Conservation (phyloP, 2,113 vertebrate species). For the Anas platyrhynchos region DNA sequence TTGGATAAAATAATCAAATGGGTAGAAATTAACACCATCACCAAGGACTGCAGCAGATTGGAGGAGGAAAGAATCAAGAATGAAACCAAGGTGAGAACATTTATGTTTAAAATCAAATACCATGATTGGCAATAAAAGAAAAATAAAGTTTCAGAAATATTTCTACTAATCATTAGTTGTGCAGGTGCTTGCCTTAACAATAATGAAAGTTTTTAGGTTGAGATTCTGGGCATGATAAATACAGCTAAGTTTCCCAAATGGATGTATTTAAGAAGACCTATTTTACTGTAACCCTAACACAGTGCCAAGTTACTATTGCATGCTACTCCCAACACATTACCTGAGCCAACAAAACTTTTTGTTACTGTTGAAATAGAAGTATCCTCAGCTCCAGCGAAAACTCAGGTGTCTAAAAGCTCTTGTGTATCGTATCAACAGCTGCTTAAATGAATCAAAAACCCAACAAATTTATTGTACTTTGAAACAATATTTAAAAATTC, state of each 20-base stretch:
- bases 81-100: background rate
- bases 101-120: background rate
- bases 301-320: background rate
- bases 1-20: background rate
- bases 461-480: background rate
- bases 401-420: background rate
- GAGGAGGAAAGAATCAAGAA: background rate
- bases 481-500: background rate
- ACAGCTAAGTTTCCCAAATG: background rate
- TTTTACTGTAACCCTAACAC: background rate
- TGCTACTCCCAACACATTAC: background rate
- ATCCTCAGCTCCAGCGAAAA: background rate
- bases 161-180: background rate
- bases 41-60: background rate
- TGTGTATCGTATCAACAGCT: background rate
- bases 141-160: slow-evolving; percentile 35
- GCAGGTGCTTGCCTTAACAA: background rate
- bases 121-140: background rate
- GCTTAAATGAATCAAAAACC: background rate
- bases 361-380: background rate
- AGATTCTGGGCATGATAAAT: slow-evolving; percentile 20
- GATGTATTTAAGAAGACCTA: background rate
- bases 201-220: background rate
- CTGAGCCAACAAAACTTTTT: background rate
- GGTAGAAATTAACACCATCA: background rate